phyloP scores from a whole-genome alignment of 2,888 invertebrate species.

The Subacronicta megacephala region DNA sequence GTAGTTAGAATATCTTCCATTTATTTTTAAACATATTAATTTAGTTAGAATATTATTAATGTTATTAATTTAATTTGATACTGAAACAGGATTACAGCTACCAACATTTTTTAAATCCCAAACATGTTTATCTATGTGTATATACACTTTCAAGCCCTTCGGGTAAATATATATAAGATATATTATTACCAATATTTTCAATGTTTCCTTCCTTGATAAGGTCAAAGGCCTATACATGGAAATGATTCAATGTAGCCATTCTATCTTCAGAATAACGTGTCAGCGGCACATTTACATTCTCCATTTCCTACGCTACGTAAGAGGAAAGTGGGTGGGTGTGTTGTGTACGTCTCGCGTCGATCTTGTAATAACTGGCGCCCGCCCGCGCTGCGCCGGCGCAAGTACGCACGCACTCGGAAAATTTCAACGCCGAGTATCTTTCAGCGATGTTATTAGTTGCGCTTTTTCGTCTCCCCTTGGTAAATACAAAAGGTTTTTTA shows the following conservation, averaged over 20 bases:
- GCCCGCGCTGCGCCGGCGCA: slow-evolving; percentile 20
- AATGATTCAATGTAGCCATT: slow-evolving; percentile 14
- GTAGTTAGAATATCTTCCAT: too few relatives aligned
- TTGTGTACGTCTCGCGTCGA: slow-evolving; percentile 27
- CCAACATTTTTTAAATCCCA: too few relatives aligned
- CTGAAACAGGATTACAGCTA: too few relatives aligned
- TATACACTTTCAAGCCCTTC: too few relatives aligned
- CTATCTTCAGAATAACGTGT: slow-evolving; percentile 21
- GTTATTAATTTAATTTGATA: too few relatives aligned
- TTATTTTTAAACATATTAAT: too few relatives aligned
- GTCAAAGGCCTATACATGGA: slow-evolving; percentile 1
- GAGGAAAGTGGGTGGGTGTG: slow-evolving; percentile 47
- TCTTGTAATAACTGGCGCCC: slow-evolving; percentile 31
- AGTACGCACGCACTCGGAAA: slow-evolving; percentile 13
- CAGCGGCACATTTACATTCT: slow-evolving; percentile 17
- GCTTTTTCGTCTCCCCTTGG: neutral
- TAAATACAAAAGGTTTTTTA: neutral
- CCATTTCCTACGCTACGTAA: slow-evolving; percentile 37
- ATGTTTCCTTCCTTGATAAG: slow-evolving; percentile 14
- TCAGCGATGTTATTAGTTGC: slow-evolving; percentile 26
- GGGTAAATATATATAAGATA: too few relatives aligned
- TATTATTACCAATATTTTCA: too few relatives aligned
- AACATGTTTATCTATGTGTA: too few relatives aligned
- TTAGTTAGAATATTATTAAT: too few relatives aligned
- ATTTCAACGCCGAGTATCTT: slow-evolving; percentile 11